Percentiles rank a stretch among this genome's conserved stretches.
Conservation (phyloP, 2,797 vertebrate genomes). For the Pipistrellus kuhlii region DNA sequence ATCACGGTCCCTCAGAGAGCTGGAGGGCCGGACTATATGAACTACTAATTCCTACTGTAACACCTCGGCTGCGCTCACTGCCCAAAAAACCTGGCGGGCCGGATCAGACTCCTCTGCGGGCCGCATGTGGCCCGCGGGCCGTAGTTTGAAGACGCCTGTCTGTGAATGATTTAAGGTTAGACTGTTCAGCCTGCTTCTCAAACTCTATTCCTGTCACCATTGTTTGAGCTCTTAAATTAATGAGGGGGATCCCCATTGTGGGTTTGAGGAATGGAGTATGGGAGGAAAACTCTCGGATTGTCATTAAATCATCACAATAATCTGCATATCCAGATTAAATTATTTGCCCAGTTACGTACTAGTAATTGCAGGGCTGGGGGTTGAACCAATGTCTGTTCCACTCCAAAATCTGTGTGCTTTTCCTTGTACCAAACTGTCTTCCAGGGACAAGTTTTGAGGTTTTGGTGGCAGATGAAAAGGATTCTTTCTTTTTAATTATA, state of each 20-base stretch:
- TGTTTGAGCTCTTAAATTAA: conserved; percentile 20
- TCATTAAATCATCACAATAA: background rate
- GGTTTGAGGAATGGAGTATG: background rate
- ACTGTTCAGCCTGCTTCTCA: background rate
- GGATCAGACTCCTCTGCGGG: too few species aligned
- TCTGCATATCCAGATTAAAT: background rate
- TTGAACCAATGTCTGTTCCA: background rate
- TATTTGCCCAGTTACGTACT: background rate
- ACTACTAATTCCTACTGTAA: too few species aligned
- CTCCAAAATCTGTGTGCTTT: background rate
- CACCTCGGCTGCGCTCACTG: too few species aligned
- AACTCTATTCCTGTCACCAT: background rate
- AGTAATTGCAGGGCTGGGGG: background rate
- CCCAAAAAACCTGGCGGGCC: too few species aligned
- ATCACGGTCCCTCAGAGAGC: too few species aligned
- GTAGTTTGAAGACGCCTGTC: too few species aligned
- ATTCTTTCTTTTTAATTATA: background rate
- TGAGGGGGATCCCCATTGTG: background rate
- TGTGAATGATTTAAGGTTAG: conserved; percentile 8
- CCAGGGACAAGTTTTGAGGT: background rate
- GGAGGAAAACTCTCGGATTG: background rate
- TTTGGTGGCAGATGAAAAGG: conserved; percentile 32
- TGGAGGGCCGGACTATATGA: too few species aligned
- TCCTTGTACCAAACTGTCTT: background rate
- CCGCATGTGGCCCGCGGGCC: too few species aligned